Conservation (phyloP, 2,113 vertebrate genomes). For the Leptocoma aspasia region DNA sequence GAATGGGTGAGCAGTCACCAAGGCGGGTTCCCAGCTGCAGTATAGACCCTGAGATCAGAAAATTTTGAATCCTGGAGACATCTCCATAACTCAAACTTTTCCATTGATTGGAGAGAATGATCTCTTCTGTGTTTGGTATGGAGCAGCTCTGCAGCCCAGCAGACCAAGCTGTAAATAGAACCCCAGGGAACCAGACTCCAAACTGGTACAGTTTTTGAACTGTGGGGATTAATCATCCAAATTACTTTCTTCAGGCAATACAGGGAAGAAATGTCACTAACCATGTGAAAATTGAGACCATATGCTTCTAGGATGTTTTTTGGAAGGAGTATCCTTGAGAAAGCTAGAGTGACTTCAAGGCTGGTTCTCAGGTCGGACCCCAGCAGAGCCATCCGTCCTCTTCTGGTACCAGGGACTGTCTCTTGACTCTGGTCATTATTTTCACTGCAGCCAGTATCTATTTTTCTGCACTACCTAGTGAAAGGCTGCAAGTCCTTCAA, state of each 20-base stretch:
- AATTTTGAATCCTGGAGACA: neutral
- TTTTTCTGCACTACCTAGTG: neutral
- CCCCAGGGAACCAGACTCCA: neutral
- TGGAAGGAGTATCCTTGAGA: neutral
- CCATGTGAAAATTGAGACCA: neutral
- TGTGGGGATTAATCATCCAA: neutral
- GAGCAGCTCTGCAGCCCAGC: neutral
- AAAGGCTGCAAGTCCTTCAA: neutral
- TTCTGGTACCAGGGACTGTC: neutral
- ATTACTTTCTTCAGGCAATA: neutral
- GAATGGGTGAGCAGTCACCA: neutral
- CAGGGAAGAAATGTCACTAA: constrained; percentile 9
- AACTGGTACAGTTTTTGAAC: neutral
- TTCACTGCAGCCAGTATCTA: neutral
- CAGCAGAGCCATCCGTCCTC: neutral
- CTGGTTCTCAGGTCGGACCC: neutral
- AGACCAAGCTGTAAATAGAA: neutral
- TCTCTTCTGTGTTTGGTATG: neutral
- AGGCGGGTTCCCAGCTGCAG: neutral
- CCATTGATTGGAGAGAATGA: rapidly evolving
- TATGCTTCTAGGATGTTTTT: neutral
- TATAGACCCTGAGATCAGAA: neutral
- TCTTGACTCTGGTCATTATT: neutral
- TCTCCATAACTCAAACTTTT: neutral
- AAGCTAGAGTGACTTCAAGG: neutral